Evolutionary conservation across 2,888 invertebrate species (phyloP).

Genomic region (Diadegma fenestrale): DNA sequence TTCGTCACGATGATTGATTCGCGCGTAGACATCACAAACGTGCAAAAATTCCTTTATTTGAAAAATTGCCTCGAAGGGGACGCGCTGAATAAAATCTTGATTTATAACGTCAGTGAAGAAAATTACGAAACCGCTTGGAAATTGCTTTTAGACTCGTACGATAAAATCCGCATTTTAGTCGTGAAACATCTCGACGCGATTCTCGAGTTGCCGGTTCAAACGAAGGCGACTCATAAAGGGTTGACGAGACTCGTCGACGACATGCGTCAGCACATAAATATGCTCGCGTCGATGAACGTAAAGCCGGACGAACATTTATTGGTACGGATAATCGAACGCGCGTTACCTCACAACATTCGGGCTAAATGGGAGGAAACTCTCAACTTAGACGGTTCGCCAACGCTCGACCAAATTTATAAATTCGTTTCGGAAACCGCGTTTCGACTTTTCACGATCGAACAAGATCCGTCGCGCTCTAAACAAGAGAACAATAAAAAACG

Average conservation of each 20-base stretch:
- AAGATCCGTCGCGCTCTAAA: slow-evolving; percentile 51
- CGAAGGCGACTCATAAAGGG: slow-evolving; percentile 46
- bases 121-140: slow-evolving; percentile 63
- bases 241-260: slow-evolving; percentile 60
- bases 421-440: slow-evolving; percentile 60
- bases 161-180: slow-evolving; percentile 53
- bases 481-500: slow-evolving; percentile 47
- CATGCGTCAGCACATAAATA: slow-evolving; percentile 57
- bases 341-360: slow-evolving; percentile 46
- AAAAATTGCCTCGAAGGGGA: slow-evolving; percentile 47
- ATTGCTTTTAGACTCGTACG: slow-evolving; percentile 56
- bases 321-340: slow-evolving; percentile 60
- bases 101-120: slow-evolving; percentile 51
- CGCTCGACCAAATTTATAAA: slow-evolving; percentile 36
- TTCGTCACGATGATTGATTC: slow-evolving; percentile 58
- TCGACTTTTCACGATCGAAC: slow-evolving; percentile 54
- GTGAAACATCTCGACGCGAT: slow-evolving; percentile 62
- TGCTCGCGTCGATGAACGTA: slow-evolving; percentile 59
- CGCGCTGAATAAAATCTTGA: slow-evolving; percentile 53
- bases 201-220: slow-evolving; percentile 51
- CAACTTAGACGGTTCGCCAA: slow-evolving; percentile 45
- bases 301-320: slow-evolving; percentile 55
- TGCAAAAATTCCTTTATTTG: slow-evolving; percentile 53
- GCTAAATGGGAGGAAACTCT: slow-evolving; percentile 62
- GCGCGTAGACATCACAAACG: slow-evolving; percentile 49